Conservation (phyloP, 2,888 invertebrate genomes). For the Arge pagana region DNA sequence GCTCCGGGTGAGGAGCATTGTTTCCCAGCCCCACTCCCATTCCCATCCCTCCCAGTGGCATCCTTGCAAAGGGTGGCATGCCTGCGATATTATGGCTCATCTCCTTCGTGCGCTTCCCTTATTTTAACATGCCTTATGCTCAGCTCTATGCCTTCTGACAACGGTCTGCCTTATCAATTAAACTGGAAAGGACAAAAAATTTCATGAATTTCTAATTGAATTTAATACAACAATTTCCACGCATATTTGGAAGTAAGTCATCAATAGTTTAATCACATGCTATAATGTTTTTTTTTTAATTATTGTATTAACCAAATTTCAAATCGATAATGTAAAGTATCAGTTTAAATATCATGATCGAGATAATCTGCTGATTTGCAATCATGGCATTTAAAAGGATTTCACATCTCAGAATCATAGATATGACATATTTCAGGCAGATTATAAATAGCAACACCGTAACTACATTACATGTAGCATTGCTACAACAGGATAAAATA, state of each 20-base stretch:
- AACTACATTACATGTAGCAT: too few species aligned
- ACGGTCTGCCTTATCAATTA: conserved; percentile 7
- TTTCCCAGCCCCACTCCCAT: conserved; percentile 57
- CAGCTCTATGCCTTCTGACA: conserved; percentile 41
- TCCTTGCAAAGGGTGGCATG: conserved; percentile 77
- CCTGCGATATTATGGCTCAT: conserved; percentile 83
- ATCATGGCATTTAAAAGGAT: too few species aligned
- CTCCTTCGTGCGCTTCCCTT: conserved; percentile 51
- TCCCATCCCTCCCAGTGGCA: conserved; percentile 73
- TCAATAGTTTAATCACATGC: neutral
- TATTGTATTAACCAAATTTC: neutral
- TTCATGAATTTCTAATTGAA: neutral
- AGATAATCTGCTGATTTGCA: too few species aligned
- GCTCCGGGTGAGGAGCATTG: conserved; percentile 72
- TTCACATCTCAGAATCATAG: too few species aligned
- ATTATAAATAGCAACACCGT: too few species aligned
- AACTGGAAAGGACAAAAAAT: conserved; percentile 4
- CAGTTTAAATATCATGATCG: too few species aligned
- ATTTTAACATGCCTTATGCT: conserved; percentile 54
- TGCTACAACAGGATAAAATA: neutral
- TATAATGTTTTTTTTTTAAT: neutral
- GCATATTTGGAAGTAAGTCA: neutral
- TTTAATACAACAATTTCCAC: neutral
- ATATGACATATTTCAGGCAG: too few species aligned
- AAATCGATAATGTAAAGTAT: too few species aligned